Percentiles rank a stretch among this genome's conserved stretches.
Evolutionary conservation across 2,888 invertebrate species (phyloP).

Genomic region (Nysson spinosus): DNA sequence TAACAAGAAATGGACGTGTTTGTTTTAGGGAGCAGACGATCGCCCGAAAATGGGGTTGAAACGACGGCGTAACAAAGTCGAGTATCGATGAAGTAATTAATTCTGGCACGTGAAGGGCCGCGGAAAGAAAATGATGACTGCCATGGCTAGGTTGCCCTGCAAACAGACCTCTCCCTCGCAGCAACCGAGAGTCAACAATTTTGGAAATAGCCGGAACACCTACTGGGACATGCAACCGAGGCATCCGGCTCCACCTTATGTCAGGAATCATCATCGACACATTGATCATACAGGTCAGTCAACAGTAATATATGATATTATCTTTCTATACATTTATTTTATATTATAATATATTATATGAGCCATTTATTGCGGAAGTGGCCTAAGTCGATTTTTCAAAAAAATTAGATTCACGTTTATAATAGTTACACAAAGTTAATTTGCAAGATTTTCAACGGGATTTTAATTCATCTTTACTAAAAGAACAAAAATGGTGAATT

Average conservation of each 20-base stretch:
- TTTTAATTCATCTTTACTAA: too few relatives aligned
- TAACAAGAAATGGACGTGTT: too few relatives aligned
- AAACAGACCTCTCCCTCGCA: constrained; percentile 72
- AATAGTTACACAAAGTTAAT: too few relatives aligned
- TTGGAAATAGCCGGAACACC: constrained; percentile 64
- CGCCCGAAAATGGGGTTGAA: constrained; percentile 70
- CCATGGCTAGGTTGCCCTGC: constrained; percentile 76
- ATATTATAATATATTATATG: too few relatives aligned
- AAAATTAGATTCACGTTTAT: too few relatives aligned
- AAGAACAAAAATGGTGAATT: too few relatives aligned
- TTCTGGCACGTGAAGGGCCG: constrained; percentile 11
- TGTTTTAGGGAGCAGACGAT: constrained; percentile 61
- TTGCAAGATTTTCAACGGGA: too few relatives aligned
- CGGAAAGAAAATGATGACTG: constrained; percentile 72
- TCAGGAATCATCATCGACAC: constrained; percentile 72
- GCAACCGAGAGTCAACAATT: constrained; percentile 67
- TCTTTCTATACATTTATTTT: not conserved
- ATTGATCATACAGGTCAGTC: constrained; percentile 70
- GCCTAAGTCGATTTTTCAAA: too few relatives aligned
- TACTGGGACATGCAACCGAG: constrained; percentile 74
- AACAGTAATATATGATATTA: not conserved
- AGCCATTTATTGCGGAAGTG: too few relatives aligned
- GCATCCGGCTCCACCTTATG: constrained; percentile 66
- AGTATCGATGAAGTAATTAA: constrained; percentile 43
- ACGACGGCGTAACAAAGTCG: constrained; percentile 66